Evolutionary conservation across 2,113 vertebrate species (phyloP).

Genomic region (Sinocyclocheilus anophthalmus): DNA sequence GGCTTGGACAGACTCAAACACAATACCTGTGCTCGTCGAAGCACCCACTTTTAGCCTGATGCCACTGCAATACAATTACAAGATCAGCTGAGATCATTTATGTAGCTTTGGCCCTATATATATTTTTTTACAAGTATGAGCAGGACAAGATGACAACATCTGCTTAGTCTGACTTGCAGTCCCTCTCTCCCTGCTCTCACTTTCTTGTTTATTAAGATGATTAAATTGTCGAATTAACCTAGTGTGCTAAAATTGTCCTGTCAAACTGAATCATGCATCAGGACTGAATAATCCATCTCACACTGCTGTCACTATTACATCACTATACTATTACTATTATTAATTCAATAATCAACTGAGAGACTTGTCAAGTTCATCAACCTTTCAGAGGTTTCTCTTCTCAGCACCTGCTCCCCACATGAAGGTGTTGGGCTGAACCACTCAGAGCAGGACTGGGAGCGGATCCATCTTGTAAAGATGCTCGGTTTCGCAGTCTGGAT

Average conservation of each 20-base stretch:
- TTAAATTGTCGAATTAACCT: background rate
- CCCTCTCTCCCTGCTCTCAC: background rate
- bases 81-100: background rate
- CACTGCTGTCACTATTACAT: background rate
- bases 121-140: background rate
- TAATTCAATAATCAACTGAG: background rate
- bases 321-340: background rate
- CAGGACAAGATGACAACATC: background rate
- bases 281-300: conserved; percentile 1
- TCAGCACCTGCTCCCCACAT: conserved; percentile 1
- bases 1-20: background rate
- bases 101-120: background rate
- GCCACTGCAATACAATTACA: background rate
- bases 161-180: background rate
- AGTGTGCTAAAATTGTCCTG: background rate
- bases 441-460: conserved; percentile 2
- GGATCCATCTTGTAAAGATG: background rate
- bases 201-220: background rate
- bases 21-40: background rate
- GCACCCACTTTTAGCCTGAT: background rate
- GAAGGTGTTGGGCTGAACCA: background rate
- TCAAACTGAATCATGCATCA: conserved; percentile 3
- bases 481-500: background rate
- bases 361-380: background rate
- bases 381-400: background rate